phyloP scores from a whole-genome alignment of 2,888 invertebrate genomes.

The Dioctria rufipes region DNA sequence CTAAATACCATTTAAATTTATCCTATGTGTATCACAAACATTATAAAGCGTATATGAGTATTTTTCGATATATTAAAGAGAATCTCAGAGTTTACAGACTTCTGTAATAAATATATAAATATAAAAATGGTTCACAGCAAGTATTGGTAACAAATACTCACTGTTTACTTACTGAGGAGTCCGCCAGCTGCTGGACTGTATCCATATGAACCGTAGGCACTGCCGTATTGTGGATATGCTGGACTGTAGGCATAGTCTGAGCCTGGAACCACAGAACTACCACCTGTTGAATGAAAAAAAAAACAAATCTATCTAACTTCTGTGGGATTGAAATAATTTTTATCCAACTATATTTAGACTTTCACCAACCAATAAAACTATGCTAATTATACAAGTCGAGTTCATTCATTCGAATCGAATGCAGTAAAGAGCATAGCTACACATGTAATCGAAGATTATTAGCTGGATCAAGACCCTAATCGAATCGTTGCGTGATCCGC shows the following conservation, averaged over 20 bases:
- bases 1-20: no score
- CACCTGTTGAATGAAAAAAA: conserved; percentile 70
- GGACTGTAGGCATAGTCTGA: conserved; percentile 82
- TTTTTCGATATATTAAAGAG: no score
- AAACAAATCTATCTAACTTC: background rate
- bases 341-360: conserved; percentile 11
- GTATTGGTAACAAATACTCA: conserved; percentile 63
- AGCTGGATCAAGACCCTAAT: no score
- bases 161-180: conserved; percentile 77
- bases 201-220: conserved; percentile 76
- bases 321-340: no score
- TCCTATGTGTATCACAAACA: no score
- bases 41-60: no score
- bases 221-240: conserved; percentile 75
- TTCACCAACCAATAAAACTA: background rate
- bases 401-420: background rate
- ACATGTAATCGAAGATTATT: no score
- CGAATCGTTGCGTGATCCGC: no score
- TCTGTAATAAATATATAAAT: background rate
- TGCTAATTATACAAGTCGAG: background rate
- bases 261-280: conserved; percentile 76
- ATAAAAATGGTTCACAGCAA: conserved; percentile 60
- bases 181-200: conserved; percentile 77
- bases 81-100: no score
- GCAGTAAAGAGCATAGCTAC: background rate